Conservation (phyloP, 1,140 invertebrate genomes). For the Hycleus phaleratus region DNA sequence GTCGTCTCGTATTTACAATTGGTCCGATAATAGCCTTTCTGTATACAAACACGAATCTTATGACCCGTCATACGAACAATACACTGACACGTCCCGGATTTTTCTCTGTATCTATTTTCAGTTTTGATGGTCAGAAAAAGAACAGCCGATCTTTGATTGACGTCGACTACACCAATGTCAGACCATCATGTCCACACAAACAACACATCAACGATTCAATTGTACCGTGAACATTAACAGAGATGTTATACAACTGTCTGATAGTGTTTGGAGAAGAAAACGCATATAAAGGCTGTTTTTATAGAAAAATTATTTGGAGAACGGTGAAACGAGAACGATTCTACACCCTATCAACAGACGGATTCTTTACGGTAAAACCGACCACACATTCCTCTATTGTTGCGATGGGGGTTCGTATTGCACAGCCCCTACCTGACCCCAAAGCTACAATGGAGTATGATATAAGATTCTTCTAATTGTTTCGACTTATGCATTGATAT, state of each 20-base stretch:
- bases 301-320: no score
- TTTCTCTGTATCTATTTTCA: conserved; percentile 10
- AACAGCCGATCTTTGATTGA: conserved; percentile 1
- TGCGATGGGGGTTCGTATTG: background rate
- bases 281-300: no score
- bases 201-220: conserved; percentile 5
- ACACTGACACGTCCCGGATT: background rate
- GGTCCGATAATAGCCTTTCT: conserved; percentile 12
- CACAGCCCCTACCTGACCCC: conserved; percentile 5
- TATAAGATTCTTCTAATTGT: conserved; percentile 4
- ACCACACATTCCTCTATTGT: no score
- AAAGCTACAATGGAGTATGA: background rate
- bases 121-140: conserved; percentile 1
- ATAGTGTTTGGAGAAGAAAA: no score
- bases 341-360: no score
- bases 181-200: conserved; percentile 6
- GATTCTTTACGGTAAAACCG: no score
- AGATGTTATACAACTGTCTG: conserved; percentile 3
- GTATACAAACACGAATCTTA: conserved; percentile 13
- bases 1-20: conserved; percentile 12
- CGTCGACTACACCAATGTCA: conserved; percentile 7
- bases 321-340: no score
- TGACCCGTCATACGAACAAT: conserved; percentile 12
- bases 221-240: background rate
- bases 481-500: conserved; percentile 1